Conservation (phyloP, 2,113 vertebrate species). For the Elachura formosa region DNA sequence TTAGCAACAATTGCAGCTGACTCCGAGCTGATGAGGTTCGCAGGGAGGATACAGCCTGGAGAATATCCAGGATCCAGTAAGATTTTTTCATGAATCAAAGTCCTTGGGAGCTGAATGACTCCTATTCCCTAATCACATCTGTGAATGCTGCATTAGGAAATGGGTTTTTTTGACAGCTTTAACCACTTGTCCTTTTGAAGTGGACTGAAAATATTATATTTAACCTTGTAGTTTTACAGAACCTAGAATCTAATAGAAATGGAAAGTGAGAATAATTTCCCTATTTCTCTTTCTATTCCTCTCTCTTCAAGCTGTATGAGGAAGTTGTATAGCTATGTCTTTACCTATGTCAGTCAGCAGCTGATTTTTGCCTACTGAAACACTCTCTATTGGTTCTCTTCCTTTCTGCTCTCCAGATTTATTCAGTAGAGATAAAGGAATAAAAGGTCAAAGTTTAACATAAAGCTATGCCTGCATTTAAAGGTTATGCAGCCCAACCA, state of each 20-base stretch:
- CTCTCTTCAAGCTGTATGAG: neutral
- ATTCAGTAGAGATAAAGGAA: neutral
- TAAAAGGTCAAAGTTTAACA: neutral
- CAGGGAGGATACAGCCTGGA: neutral
- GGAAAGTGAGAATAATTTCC: neutral
- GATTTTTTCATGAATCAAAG: neutral
- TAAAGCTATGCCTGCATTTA: neutral
- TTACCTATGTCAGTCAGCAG: neutral
- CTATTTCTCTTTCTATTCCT: neutral
- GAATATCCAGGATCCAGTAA: neutral
- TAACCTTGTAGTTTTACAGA: neutral
- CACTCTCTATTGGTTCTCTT: neutral
- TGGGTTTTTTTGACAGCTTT: neutral
- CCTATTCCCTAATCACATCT: neutral
- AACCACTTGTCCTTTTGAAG: neutral
- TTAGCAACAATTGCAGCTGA: neutral
- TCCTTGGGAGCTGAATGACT: neutral
- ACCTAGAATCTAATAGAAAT: neutral
- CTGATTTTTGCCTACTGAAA: neutral
- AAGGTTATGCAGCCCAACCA: neutral
- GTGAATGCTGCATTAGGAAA: neutral
- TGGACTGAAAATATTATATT: neutral
- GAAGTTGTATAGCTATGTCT: neutral
- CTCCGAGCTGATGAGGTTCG: neutral
- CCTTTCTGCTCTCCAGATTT: neutral